Base-by-base conservation (phyloP, 2,113 vertebrate species). In the Grallaria varia region DNA sequence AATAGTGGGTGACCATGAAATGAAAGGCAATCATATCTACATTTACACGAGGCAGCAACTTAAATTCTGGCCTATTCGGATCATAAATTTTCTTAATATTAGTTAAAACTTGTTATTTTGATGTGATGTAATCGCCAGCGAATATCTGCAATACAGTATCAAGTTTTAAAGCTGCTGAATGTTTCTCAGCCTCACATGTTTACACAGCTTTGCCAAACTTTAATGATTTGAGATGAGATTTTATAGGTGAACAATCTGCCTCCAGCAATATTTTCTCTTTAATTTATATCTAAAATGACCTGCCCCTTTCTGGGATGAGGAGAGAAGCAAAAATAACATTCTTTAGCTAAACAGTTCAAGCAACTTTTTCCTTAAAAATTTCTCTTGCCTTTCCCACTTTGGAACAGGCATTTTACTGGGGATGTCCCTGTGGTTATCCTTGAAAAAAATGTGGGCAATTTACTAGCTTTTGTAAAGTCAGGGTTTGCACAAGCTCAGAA, bases 191-290 rank as follows among this genome's bases (percentile, higher is more conserved):
- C 82, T 73, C 59, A 4, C 71, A 67, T 91, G 67, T 79, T 93
- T 95, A 91, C 13, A 64, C 49, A 60, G 84, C 85, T 94, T 93
- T 75, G 91, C 94, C 90, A 95, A 71, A 90, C 6, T 94, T 84
- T 77, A 91, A 94, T 74, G 75, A 90, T 93, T 93, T 93, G 92
- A 95, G 91, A 96, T 74, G 84, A 94, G 85, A 90, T 96, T 94
- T 96, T 77, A 86, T 82, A 91, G 79, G 95, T 90, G 89, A 94
- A 84, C 49, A 87, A 72, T 83, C 58, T 90, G 78, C 75, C 84
- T 91, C 59, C 44, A 59, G 78, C n/a, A 60, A 49, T 35, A 79
- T 71, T 88, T 95, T 59, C 52, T 50, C 58, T 91, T 90, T 50
- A 89, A 85, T 82, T 96, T 90, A 28, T 76, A 67, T 76, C 89